Conservation (phyloP, 2,113 vertebrate genomes). For the Hiodon tergisus region DNA sequence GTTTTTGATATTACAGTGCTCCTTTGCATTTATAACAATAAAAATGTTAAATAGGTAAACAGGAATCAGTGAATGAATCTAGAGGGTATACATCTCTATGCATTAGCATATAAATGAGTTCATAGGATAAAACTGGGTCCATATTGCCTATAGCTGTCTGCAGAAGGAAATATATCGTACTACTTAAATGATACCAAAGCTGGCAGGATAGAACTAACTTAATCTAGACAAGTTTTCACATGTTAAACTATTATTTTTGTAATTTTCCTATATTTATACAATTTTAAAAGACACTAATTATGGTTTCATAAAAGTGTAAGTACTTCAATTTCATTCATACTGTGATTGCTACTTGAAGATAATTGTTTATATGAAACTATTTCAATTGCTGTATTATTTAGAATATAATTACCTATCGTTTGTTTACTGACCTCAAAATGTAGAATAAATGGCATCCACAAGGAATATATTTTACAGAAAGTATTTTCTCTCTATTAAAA, state of each 20-base stretch:
- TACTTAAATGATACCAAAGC: slow-evolving; percentile 16
- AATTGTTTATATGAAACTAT: too few relatives aligned
- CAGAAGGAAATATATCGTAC: slow-evolving; percentile 8
- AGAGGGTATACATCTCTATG: slow-evolving; percentile 24
- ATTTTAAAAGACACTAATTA: not conserved
- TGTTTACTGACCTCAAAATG: too few relatives aligned
- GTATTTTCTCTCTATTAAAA: too few relatives aligned
- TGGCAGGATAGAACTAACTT: slow-evolving; percentile 12
- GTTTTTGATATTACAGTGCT: slow-evolving; percentile 29
- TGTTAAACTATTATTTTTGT: not conserved
- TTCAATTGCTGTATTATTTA: too few relatives aligned
- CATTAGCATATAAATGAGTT: slow-evolving; percentile 28
- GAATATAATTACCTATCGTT: too few relatives aligned
- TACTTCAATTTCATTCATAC: too few relatives aligned
- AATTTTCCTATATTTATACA: not conserved
- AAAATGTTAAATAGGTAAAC: slow-evolving; percentile 27
- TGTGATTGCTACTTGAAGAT: too few relatives aligned
- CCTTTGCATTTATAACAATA: slow-evolving; percentile 19
- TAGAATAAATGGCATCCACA: too few relatives aligned
- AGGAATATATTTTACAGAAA: too few relatives aligned
- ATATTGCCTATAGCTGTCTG: slow-evolving; percentile 22
- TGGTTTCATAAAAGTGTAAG: not conserved
- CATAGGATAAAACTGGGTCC: slow-evolving; percentile 19
- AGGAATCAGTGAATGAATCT: slow-evolving; percentile 27
- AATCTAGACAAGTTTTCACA: not conserved